Conservation (phyloP, 2,888 invertebrate species). For the Idaea straminata region DNA sequence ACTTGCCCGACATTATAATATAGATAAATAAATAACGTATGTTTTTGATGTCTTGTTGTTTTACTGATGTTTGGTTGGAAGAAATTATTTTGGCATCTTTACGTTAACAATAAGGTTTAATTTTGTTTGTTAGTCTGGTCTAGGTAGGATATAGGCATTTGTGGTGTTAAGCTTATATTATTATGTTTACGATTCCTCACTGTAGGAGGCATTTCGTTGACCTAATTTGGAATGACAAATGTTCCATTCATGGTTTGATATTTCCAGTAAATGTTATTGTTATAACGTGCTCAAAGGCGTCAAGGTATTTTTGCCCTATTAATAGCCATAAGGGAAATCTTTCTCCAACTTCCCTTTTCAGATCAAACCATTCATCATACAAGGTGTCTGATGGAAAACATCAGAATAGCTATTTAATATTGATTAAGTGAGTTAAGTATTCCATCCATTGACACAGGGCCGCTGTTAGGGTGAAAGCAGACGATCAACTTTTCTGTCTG, state of each 20-base stretch:
- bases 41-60: constrained; percentile 17
- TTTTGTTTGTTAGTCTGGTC: background rate
- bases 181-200: background rate
- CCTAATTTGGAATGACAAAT: background rate
- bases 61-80: constrained; percentile 6
- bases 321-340: background rate
- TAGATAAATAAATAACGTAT: constrained; percentile 62
- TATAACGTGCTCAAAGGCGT: too few species aligned
- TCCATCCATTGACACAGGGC: background rate
- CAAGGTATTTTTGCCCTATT: background rate
- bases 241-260: background rate
- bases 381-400: background rate
- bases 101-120: background rate
- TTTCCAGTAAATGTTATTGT: constrained; percentile 2
- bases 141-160: background rate
- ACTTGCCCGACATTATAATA: constrained; percentile 65
- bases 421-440: background rate
- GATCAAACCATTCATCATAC: background rate
- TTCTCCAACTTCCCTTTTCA: background rate
- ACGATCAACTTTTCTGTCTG: background rate
- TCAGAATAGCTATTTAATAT: constrained; percentile 4
- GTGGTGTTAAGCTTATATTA: background rate
- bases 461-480: background rate
- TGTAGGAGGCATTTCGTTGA: background rate
- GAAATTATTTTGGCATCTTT: background rate